These are phyloP conservation scores for Chelon labrosus DNA, from an alignment of 2,797 vertebrate genomes.

Conservation along the genomic window DNA sequence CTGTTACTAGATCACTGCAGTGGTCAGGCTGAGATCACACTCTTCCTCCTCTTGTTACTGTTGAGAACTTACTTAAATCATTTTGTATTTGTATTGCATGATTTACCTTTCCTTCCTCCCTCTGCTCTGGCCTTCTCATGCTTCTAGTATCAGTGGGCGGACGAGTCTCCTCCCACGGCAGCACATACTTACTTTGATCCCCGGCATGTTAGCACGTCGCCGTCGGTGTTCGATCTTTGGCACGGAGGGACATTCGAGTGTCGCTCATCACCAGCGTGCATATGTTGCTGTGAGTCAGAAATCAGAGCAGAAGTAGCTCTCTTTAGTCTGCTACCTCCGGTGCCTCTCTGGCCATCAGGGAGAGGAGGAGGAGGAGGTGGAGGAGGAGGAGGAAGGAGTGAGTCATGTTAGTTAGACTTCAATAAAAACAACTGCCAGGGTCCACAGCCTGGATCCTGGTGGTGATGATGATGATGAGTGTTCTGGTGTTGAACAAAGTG, in stretches of 20 bases:
- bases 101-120: no score
- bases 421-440: slow-evolving; percentile 72
- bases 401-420: slow-evolving; percentile 72
- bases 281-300: slow-evolving; percentile 59
- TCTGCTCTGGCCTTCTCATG: background rate
- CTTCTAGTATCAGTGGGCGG: slow-evolving; percentile 1
- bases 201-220: background rate
- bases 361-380: slow-evolving; percentile 43
- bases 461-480: slow-evolving; percentile 25
- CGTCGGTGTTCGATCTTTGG: background rate
- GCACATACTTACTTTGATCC: slow-evolving; percentile 6
- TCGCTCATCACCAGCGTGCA: slow-evolving; percentile 10
- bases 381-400: slow-evolving; percentile 74
- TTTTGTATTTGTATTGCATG: no score
- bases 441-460: slow-evolving; percentile 35
- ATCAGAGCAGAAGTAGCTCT: slow-evolving; percentile 45
- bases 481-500: slow-evolving; percentile 34
- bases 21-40: background rate
- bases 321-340: slow-evolving; percentile 42
- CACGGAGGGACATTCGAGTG: background rate
- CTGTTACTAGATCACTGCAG: background rate
- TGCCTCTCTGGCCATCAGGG: slow-evolving; percentile 55
- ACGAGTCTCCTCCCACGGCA: background rate
- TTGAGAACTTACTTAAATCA: no score
- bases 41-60: background rate